phyloP scores from a whole-genome alignment of 1,140 invertebrate genomes.

The Hypothenemus hampei region DNA sequence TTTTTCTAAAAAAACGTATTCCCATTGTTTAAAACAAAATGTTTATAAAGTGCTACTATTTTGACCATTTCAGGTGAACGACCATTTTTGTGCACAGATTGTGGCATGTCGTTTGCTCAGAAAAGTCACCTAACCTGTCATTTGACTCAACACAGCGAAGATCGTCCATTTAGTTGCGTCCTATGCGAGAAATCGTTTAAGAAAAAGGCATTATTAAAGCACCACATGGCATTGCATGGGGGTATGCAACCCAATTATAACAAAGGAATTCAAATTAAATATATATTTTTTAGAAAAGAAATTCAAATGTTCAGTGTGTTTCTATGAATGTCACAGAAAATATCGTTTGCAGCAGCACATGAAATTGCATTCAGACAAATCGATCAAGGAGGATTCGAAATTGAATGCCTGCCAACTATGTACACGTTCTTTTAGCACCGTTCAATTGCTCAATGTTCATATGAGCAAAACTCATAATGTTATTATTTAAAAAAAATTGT shows the following conservation, averaged over 20 bases:
- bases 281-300: slow-evolving; percentile 27
- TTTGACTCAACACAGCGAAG: slow-evolving; percentile 41
- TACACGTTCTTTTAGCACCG: slow-evolving; percentile 14
- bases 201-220: slow-evolving; percentile 34
- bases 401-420: slow-evolving; percentile 22
- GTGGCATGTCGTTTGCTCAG: slow-evolving; percentile 37
- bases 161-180: slow-evolving; percentile 38
- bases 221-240: slow-evolving; percentile 38
- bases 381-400: slow-evolving; percentile 13
- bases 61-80: slow-evolving; percentile 32
- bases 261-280: slow-evolving; percentile 29
- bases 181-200: slow-evolving; percentile 40
- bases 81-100: slow-evolving; percentile 38
- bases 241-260: slow-evolving; percentile 27
- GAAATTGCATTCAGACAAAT: slow-evolving; percentile 31
- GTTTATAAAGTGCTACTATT: too few species aligned
- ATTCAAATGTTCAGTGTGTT: slow-evolving; percentile 29
- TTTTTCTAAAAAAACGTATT: too few species aligned
- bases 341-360: slow-evolving; percentile 34
- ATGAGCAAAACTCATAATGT: slow-evolving; percentile 26
- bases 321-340: slow-evolving; percentile 29
- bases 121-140: slow-evolving; percentile 40
- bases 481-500: slow-evolving; percentile 25
- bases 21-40: too few species aligned
- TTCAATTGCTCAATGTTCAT: slow-evolving; percentile 23